A percentile compares a stretch with the other conserved stretches of the same genome.
phyloP scores from a whole-genome alignment of 2,888 invertebrate species.

The Lissocephala sabroskyi region DNA sequence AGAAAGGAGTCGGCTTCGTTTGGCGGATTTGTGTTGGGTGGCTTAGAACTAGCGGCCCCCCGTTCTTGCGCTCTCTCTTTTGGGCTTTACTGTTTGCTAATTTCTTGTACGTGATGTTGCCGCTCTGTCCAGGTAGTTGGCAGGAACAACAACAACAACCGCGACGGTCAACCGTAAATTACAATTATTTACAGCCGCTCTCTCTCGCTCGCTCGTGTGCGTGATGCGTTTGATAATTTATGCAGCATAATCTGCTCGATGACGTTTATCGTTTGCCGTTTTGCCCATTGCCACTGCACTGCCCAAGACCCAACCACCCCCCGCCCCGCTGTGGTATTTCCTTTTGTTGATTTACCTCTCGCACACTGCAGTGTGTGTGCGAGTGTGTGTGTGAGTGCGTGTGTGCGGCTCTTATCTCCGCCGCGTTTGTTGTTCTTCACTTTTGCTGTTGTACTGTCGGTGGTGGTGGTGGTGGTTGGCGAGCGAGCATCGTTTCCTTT shows the following conservation, averaged over 20 bases:
- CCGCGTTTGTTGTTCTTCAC: conserved; percentile 13
- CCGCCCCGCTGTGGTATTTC: conserved; percentile 22
- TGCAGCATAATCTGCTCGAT: conserved; percentile 56
- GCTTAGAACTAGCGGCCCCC: too few species aligned
- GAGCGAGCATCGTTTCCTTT: conserved; percentile 47
- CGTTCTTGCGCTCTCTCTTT: conserved; percentile 5
- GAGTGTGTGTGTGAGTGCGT: too few species aligned
- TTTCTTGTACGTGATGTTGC: conserved; percentile 61
- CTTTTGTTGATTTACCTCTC: too few species aligned
- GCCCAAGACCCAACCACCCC: too few species aligned
- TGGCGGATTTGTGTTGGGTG: too few species aligned
- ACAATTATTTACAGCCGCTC: conserved; percentile 49
- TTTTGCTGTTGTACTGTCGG: conserved; percentile 20
- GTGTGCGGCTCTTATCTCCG: conserved; percentile 32
- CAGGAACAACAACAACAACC: too few species aligned
- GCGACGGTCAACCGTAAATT: conserved; percentile 51
- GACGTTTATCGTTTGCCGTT: conserved; percentile 57
- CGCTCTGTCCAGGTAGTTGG: conserved; percentile 3
- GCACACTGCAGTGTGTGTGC: too few species aligned
- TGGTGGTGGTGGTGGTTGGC: conserved; percentile 30
- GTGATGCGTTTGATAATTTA: conserved; percentile 58
- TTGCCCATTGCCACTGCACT: conserved; percentile 12
- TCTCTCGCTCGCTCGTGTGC: not conserved
- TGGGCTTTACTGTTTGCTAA: conserved; percentile 44
- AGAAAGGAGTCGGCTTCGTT: too few species aligned